phyloP scores from a whole-genome alignment of 2,888 invertebrate genomes.

The Euspilapteryx auroguttella region DNA sequence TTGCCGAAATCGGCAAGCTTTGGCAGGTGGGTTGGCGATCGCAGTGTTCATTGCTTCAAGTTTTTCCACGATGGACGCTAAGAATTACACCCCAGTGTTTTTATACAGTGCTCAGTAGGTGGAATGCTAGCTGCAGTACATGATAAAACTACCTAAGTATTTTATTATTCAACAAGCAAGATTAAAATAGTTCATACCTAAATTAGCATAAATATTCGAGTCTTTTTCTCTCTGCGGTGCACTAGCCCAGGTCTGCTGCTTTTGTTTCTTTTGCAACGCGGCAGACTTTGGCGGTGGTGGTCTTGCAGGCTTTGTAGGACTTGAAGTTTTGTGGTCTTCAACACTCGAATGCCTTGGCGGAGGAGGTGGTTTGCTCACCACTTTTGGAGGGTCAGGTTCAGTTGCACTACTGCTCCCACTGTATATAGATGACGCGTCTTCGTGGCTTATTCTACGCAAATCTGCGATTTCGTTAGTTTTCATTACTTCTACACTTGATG shows the following conservation, averaged over 20 bases:
- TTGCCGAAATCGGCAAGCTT: too few species aligned
- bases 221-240: constrained; percentile 34
- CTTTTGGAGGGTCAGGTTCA: constrained; percentile 37
- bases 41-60: too few species aligned
- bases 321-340: constrained; percentile 50
- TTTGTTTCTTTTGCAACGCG: constrained; percentile 64
- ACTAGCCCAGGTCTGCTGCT: constrained; percentile 45
- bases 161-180: too few species aligned
- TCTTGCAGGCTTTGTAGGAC: constrained; percentile 65
- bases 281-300: constrained; percentile 76
- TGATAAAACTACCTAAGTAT: too few species aligned
- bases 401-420: constrained; percentile 38
- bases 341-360: constrained; percentile 67
- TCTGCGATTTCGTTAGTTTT: constrained; percentile 52
- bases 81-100: too few species aligned
- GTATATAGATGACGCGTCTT: constrained; percentile 58
- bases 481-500: constrained; percentile 78
- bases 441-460: constrained; percentile 38
- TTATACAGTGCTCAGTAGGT: too few species aligned
- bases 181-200: constrained; percentile 71
- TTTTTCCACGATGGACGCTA: too few species aligned
- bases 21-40: too few species aligned
- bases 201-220: constrained; percentile 77
- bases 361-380: constrained; percentile 70
- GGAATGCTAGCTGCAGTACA: too few species aligned